Evolutionary conservation across 2,797 vertebrate genomes (phyloP), one percentile per base, ranked within the genome.

Genomic region (Myotis vivesi): DNA sequence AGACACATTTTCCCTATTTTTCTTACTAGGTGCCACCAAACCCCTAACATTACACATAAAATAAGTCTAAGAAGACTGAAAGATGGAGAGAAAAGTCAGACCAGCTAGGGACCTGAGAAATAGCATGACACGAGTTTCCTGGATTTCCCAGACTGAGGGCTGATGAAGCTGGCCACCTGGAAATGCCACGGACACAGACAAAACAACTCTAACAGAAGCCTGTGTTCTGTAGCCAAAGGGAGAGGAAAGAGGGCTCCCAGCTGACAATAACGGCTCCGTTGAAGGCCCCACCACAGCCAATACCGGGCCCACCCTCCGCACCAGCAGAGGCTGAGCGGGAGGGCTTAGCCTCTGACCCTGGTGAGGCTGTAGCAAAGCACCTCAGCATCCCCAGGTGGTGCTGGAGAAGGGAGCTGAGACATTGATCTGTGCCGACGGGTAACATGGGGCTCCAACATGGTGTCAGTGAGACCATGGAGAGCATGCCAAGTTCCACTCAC

Each of bases 341-440:
- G 6, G 51, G 16, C n/a, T 20, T 30, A 36, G 41, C 44, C 36
- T 75, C 30, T 20, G 22, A 73, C 10, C n/a, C 36, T 49, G 11
- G 0, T 33, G 9, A 8, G 46, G 25, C 15, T 46, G 4, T 12
- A 44, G 19, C 2, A 64, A 38, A 41, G 53, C 1, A 53, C 28
- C 19, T 59, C n/a, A 28, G 41, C 1, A 33, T 0, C 2, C 6
- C 12, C 9, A 20, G 20, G 38, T 15, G 1, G 8, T 33, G n/a
- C 28, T 20, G 4, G 68, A 41, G 13, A 91, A 91, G 13, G 19
- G 36, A 76, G 16, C n/a, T 1, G 0, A 64, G 49, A 72, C 20
- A 57, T 64, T 23, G 23, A 84, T 38, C 8, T 46, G 23, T 10
- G n/a, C 2, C 4, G 15, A 28, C 6, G 25, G 30, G 33, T 30